A percentile compares a stretch with the other conserved stretches of the same genome.
These are phyloP conservation scores for Rhamphomyia laevipes DNA, from an alignment of 2,888 invertebrate genomes.

Conservation along the genomic window DNA sequence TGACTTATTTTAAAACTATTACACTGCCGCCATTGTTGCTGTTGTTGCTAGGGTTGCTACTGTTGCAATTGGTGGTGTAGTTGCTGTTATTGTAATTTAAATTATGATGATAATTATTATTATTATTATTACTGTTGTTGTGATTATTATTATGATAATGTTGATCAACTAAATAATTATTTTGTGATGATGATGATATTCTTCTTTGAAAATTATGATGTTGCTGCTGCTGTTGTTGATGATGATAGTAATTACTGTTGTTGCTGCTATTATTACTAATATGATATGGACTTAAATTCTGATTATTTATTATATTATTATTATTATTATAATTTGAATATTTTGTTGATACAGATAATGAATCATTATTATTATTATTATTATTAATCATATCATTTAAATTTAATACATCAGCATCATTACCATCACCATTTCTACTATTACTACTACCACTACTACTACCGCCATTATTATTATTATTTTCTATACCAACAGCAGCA, in stretches of 20 bases:
- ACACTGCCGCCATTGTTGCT: constrained; percentile 14
- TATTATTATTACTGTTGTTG: no score
- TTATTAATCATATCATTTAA: constrained; percentile 4
- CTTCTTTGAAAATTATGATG: not conserved
- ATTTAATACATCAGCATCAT: no score
- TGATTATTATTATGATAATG: no score
- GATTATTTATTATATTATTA: constrained; percentile 10
- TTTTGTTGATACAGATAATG: constrained; percentile 13
- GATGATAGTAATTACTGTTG: not conserved
- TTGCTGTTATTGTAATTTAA: no score
- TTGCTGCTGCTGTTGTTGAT: not conserved
- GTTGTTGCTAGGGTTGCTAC: constrained; percentile 13
- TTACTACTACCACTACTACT: constrained; percentile 8
- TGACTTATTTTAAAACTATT: constrained; percentile 20
- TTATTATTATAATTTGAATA: constrained; percentile 13
- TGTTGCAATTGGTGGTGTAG: constrained; percentile 10
- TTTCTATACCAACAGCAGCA: not conserved
- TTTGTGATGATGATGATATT: not conserved
- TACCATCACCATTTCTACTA: constrained; percentile 14
- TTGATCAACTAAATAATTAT: not conserved
- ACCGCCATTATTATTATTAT: constrained; percentile 4
- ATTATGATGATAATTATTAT: constrained; percentile 1
- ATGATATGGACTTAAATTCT: constrained; percentile 19
- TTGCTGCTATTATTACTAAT: not conserved
- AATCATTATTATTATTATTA: constrained; percentile 6